phyloP scores from a whole-genome alignment of 1,140 invertebrate species.

The Spodoptera litura region DNA sequence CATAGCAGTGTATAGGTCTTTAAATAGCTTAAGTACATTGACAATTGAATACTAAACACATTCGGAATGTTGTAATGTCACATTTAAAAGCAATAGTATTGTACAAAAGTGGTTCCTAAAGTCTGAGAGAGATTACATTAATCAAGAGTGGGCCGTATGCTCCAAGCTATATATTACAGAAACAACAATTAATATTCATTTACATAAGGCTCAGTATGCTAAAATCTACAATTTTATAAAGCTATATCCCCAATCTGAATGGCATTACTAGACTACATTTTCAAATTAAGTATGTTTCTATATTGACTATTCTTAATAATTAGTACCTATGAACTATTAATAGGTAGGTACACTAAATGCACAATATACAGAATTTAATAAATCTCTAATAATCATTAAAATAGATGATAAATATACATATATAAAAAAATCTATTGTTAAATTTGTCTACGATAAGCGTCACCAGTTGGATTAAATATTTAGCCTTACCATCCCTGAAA shows the following conservation, averaged over 20 bases:
- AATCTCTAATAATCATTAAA: conserved; percentile 65
- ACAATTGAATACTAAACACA: conserved; percentile 44
- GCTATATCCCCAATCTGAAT: conserved; percentile 85
- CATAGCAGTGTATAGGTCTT: conserved; percentile 41
- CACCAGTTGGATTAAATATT: conserved; percentile 77
- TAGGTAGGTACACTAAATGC: conserved; percentile 74
- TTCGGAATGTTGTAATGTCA: conserved; percentile 50
- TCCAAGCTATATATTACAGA: conserved; percentile 58
- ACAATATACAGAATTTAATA: conserved; percentile 76
- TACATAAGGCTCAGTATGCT: conserved; percentile 68
- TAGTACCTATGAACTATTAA: conserved; percentile 55
- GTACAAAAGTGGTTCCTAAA: conserved; percentile 42
- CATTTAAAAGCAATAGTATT: conserved; percentile 46
- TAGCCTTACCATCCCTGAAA: conserved; percentile 76
- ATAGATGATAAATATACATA: conserved; percentile 76
- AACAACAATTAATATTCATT: conserved; percentile 57
- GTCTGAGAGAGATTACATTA: conserved; percentile 18
- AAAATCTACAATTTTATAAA: conserved; percentile 83
- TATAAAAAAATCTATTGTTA: conserved; percentile 81
- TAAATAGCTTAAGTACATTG: conserved; percentile 39
- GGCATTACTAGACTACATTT: conserved; percentile 67
- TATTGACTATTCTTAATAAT: conserved; percentile 43
- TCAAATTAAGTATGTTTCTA: conserved; percentile 42
- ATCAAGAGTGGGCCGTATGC: conserved; percentile 37
- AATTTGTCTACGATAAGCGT: conserved; percentile 81